Percentiles rank a stretch among this genome's conserved stretches.
Evolutionary conservation across 53 echinoderm and acorn worm species (phyloP).

Genomic region (Arbacia lixula): DNA sequence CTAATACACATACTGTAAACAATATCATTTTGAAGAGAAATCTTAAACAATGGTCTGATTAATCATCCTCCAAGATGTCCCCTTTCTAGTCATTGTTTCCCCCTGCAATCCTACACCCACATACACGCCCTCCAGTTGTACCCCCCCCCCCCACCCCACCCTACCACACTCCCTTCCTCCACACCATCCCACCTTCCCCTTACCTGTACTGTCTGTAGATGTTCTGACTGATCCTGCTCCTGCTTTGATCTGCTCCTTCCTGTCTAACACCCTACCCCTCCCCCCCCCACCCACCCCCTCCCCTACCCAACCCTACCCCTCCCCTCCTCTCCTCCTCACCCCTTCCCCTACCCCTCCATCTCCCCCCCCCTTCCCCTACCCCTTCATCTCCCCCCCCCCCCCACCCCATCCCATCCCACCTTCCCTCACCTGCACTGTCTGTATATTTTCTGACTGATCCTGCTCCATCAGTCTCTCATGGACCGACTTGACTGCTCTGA

Average conservation of each 20-base stretch:
- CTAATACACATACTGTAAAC: too few species aligned
- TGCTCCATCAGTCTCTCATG: too few species aligned
- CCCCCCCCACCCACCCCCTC: neutral
- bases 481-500: too few species aligned
- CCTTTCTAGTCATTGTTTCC: neutral
- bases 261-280: too few species aligned
- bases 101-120: neutral
- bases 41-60: too few species aligned
- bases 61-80: too few species aligned
- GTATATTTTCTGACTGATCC: too few species aligned
- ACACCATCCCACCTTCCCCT: too few species aligned
- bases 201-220: slow-evolving; percentile 13
- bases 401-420: neutral
- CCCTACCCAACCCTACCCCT: neutral
- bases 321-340: neutral
- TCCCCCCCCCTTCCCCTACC: neutral
- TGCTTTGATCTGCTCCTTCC: too few species aligned
- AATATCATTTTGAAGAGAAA: too few species aligned
- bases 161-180: too few species aligned
- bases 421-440: neutral
- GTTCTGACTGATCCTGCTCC: slow-evolving; percentile 25
- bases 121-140: neutral
- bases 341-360: neutral
- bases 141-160: neutral
- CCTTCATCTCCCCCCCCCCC: neutral